Percentiles rank a stretch among this genome's conserved stretches.
Evolutionary conservation across 2,888 invertebrate species (phyloP).

Genomic region (Lacanobia oleracea): DNA sequence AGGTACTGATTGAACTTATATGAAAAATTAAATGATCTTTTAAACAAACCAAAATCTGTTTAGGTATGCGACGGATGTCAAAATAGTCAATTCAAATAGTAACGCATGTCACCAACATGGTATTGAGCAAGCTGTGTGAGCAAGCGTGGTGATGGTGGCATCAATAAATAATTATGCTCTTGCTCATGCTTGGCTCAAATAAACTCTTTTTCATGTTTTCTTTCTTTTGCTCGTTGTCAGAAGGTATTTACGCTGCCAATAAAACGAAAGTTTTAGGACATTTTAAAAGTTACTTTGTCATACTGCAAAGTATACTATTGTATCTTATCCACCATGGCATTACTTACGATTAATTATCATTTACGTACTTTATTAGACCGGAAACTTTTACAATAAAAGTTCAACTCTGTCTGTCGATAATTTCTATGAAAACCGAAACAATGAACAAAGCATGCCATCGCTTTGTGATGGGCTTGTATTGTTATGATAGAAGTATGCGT

Average conservation of each 20-base stretch:
- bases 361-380: slow-evolving; percentile 2
- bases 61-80: background rate
- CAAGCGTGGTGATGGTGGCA: too few relatives aligned
- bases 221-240: background rate
- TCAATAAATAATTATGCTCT: background rate
- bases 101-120: background rate
- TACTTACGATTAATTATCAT: background rate
- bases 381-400: slow-evolving; percentile 1
- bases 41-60: too few relatives aligned
- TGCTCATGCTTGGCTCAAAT: too few relatives aligned
- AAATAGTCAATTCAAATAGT: background rate
- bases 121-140: background rate
- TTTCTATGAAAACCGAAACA: slow-evolving; percentile 33
- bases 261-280: too few relatives aligned
- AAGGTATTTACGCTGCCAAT: too few relatives aligned
- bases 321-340: background rate
- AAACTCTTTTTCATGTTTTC: too few relatives aligned
- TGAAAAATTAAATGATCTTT: background rate
- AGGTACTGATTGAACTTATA: background rate
- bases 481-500: slow-evolving; percentile 5
- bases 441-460: slow-evolving; percentile 23
- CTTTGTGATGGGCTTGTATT: slow-evolving; percentile 13
- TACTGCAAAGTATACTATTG: background rate
- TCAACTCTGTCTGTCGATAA: slow-evolving; percentile 14
- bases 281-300: too few relatives aligned